Conservation (phyloP, 2,888 invertebrate species). For the Cerastis rubricosa region DNA sequence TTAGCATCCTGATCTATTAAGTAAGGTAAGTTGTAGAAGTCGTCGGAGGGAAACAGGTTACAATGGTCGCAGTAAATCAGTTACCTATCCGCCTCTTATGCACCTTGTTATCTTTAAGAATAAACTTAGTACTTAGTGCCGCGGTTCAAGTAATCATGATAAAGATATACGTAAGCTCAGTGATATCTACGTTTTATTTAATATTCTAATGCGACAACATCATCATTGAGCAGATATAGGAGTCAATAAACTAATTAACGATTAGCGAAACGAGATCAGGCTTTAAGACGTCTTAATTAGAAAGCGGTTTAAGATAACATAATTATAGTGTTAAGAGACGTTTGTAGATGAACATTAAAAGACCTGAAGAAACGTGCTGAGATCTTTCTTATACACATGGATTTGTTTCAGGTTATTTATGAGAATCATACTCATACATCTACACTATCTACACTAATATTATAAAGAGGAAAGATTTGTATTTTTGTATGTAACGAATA, state of each 20-base stretch:
- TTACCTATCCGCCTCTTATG: slow-evolving; percentile 44
- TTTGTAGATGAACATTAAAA: slow-evolving; percentile 4
- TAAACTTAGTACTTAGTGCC: slow-evolving; percentile 32
- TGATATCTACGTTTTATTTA: slow-evolving; percentile 44
- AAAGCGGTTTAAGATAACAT: slow-evolving; percentile 15
- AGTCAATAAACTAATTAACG: slow-evolving; percentile 56
- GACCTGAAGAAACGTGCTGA: not conserved
- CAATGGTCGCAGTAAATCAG: slow-evolving; percentile 51
- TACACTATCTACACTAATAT: too few species aligned
- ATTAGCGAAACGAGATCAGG: slow-evolving; percentile 22
- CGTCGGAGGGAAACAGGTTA: slow-evolving; percentile 40
- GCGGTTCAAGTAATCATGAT: slow-evolving; percentile 34
- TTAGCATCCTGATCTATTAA: slow-evolving; percentile 51
- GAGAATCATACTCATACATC: too few species aligned
- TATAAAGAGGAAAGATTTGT: too few species aligned
- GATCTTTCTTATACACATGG: not conserved
- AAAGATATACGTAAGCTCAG: slow-evolving; percentile 39
- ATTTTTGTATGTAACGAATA: too few species aligned
- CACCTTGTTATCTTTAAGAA: slow-evolving; percentile 49
- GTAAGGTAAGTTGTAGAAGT: slow-evolving; percentile 48
- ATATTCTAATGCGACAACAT: slow-evolving; percentile 28
- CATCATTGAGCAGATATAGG: slow-evolving; percentile 20
- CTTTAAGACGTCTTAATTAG: slow-evolving; percentile 20
- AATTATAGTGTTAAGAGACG: not conserved
- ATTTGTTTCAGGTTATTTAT: slow-evolving; percentile 31